Base-by-base conservation (phyloP, 2,888 invertebrate species). In the Zelleria hepariella region DNA sequence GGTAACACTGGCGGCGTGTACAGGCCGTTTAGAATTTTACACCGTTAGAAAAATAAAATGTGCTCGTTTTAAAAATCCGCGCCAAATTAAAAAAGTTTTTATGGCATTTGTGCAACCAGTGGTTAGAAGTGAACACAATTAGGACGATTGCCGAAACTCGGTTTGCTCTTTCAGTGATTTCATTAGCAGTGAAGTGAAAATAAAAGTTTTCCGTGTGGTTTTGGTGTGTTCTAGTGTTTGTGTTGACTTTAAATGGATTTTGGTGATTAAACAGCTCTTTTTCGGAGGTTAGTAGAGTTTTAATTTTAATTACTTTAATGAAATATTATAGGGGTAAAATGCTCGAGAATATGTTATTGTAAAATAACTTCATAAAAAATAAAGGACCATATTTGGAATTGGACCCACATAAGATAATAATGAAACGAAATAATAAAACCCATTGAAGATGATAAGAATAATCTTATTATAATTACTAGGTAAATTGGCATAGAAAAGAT, bases 61-160 rank as follows among this genome's bases (percentile, higher is more conserved):
- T 56, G 18, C 32, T 56, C 20, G n/a, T 23, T 25, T 25, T 24
- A 25, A 7, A 23, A 53, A 10, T 2, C 6, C 25, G 26, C 23
- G 51, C 20, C 54, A 7, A 3, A 42, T 4, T 1, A n/a, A 42
- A 32, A 32, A 3, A 42, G 32, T 42, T 20, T 42, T 56, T 20
- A 27, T 47, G 47, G 6, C n/a, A 67, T 69, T 68, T 63, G 69
- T 63, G 77, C 81, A 79, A 83, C 84, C 84, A 82, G 85, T 85
- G 86, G 80, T 62, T 59, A 65, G 70, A 76, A 80, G 75, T 78
- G 59, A 72, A 67, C 72, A 74, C 78, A 72, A 73, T 78, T 76
- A 67, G 73, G 68, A n/a, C 74, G 74, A 75, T 77, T 76, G 75
- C 75, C 68, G 60, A 71, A 80, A 58, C 58, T 54, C 4, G 56